A percentile compares a stretch with the other conserved stretches of the same genome.
Evolutionary conservation across 2,888 invertebrate species (phyloP).

Genomic region (Drosophila greeni): DNA sequence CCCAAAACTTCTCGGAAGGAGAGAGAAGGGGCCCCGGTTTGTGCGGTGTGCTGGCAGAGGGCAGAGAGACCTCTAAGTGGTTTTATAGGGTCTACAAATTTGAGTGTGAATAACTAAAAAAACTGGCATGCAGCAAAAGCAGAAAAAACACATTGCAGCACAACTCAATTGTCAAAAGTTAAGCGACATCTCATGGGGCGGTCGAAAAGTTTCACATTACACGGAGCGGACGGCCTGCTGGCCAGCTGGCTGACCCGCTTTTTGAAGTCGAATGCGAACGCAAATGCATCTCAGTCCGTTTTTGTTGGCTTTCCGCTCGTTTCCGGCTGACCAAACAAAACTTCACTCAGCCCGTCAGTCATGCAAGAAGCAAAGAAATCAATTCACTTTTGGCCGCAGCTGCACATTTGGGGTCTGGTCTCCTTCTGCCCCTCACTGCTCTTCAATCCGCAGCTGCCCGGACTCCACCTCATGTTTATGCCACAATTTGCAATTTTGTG

Average conservation of each 20-base stretch:
- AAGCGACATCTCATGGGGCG: slow-evolving; percentile 41
- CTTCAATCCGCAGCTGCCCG: slow-evolving; percentile 40
- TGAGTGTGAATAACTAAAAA: slow-evolving; percentile 44
- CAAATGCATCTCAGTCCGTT: slow-evolving; percentile 44
- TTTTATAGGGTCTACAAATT: slow-evolving; percentile 47
- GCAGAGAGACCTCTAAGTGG: slow-evolving; percentile 47
- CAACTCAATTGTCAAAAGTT: slow-evolving; percentile 65
- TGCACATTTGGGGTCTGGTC: slow-evolving; percentile 56
- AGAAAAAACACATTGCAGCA: slow-evolving; percentile 31
- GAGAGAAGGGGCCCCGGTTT: slow-evolving; percentile 16
- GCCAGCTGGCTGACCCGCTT: slow-evolving; percentile 61
- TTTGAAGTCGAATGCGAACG: slow-evolving; percentile 56
- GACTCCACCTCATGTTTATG: slow-evolving; percentile 58
- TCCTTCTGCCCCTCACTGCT: background rate
- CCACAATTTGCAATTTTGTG: slow-evolving; percentile 64
- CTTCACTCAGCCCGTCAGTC: slow-evolving; percentile 55
- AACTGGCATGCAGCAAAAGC: slow-evolving; percentile 1
- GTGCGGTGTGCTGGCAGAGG: slow-evolving; percentile 12
- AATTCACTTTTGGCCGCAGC: slow-evolving; percentile 63
- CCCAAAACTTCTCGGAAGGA: slow-evolving; percentile 20
- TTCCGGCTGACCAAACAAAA: slow-evolving; percentile 68
- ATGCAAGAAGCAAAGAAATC: slow-evolving; percentile 53
- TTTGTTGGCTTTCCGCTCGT: slow-evolving; percentile 44
- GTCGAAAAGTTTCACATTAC: slow-evolving; percentile 55
- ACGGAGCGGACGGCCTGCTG: slow-evolving; percentile 2